These are phyloP conservation scores for Callipepla californica DNA, from an alignment of 2,113 vertebrate genomes.

Conservation along the genomic window DNA sequence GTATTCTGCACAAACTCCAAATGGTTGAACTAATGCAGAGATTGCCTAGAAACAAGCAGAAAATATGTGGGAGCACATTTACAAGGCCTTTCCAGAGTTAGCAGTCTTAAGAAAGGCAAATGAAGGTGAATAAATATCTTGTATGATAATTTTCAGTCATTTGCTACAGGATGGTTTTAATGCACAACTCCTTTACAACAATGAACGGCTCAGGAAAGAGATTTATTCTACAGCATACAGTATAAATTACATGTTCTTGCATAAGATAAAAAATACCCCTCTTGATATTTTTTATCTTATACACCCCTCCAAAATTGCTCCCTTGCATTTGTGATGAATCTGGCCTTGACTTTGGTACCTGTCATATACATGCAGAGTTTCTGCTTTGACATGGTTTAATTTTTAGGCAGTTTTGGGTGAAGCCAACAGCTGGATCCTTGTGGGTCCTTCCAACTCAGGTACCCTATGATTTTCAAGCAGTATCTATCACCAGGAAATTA, in stretches of 20 bases:
- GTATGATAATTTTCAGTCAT: neutral
- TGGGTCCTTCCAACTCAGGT: neutral
- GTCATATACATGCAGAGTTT: neutral
- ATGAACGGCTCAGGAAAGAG: neutral
- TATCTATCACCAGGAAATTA: neutral
- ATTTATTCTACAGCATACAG: neutral
- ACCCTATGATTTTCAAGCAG: neutral
- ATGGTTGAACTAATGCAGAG: conserved; percentile 93
- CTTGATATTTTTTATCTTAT: neutral
- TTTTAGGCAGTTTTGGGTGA: neutral
- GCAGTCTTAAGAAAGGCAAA: neutral
- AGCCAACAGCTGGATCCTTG: neutral
- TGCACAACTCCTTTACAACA: neutral
- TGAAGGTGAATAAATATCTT: neutral
- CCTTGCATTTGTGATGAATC: neutral
- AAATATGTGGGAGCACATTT: neutral
- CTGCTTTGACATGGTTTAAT: neutral
- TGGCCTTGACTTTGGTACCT: neutral
- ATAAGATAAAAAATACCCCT: neutral
- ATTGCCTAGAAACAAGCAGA: conserved; percentile 83
- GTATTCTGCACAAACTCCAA: conserved; percentile 96
- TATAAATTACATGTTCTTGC: neutral
- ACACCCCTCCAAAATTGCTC: neutral
- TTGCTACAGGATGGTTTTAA: neutral
- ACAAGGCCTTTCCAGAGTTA: neutral